phyloP scores from a whole-genome alignment of 2,797 vertebrate genomes.

The Poecilia wingei region DNA sequence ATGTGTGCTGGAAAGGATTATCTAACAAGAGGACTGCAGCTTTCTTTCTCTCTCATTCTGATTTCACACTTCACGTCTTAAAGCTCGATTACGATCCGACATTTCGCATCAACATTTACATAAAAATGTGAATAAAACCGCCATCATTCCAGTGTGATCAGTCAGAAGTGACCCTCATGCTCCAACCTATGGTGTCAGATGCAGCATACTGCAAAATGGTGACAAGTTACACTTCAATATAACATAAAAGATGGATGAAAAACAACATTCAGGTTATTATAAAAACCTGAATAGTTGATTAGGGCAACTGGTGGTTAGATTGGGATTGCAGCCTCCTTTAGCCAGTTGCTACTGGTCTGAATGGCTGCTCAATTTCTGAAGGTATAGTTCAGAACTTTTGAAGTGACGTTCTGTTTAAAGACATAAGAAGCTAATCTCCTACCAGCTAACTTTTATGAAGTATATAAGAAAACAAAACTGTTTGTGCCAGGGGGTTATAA shows the following conservation, averaged over 20 bases:
- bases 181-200: not conserved
- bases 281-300: not conserved
- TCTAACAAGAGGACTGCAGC: conserved; percentile 53
- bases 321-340: conserved; percentile 10
- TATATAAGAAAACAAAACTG: not conserved
- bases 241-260: not conserved
- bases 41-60: conserved; percentile 29
- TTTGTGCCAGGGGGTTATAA: not conserved
- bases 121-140: not conserved
- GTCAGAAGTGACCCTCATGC: not conserved
- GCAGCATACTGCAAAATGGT: not conserved
- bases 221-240: not conserved
- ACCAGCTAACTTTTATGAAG: not conserved
- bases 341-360: conserved; percentile 24
- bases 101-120: not conserved
- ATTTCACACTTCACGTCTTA: not conserved
- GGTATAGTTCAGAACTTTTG: not conserved
- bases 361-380: not conserved
- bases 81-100: not conserved
- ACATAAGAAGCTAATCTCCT: not conserved
- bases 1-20: conserved; percentile 69
- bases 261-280: not conserved
- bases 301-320: not conserved
- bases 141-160: not conserved
- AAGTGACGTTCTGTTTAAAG: not conserved